Percentiles rank a stretch among this genome's conserved stretches.
These are phyloP conservation scores for Fissipunctia ypsillon DNA, from an alignment of 2,888 invertebrate genomes.

Conservation along the genomic window DNA sequence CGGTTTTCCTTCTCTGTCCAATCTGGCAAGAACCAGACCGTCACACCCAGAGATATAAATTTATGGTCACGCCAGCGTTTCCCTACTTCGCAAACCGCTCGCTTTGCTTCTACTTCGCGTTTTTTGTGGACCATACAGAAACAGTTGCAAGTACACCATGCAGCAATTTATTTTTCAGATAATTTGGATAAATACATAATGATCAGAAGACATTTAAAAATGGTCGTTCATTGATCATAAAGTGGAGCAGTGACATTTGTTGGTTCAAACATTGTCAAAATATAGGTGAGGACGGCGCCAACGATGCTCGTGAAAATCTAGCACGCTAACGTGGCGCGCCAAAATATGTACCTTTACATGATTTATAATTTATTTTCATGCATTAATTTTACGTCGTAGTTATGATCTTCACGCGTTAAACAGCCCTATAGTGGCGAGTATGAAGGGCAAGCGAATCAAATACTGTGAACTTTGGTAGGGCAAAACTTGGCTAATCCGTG, in stretches of 20 bases:
- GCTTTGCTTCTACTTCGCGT: no score
- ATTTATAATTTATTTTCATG: slow-evolving; percentile 8
- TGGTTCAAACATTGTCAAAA: slow-evolving; percentile 14
- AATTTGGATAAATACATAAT: no score
- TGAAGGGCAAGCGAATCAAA: not conserved
- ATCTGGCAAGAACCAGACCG: not conserved
- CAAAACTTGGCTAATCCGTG: no score
- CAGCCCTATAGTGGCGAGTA: not conserved
- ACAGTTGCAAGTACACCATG: no score
- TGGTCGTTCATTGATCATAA: slow-evolving; percentile 7
- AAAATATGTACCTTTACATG: slow-evolving; percentile 20
- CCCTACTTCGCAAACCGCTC: no score
- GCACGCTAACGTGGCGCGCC: not conserved
- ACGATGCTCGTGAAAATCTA: slow-evolving; percentile 23
- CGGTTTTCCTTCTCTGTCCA: not conserved
- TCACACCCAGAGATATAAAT: no score
- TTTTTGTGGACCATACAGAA: not conserved
- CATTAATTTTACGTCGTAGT: slow-evolving; percentile 1
- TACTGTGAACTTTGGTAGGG: no score
- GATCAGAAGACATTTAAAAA: not conserved
- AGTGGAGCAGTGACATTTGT: slow-evolving; percentile 9
- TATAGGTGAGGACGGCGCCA: slow-evolving; percentile 36
- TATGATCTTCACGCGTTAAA: not conserved
- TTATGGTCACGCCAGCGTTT: not conserved
- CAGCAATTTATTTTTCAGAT: no score